Conservation (phyloP, 1,140 invertebrate genomes). For the Heliconius melpomene region DNA sequence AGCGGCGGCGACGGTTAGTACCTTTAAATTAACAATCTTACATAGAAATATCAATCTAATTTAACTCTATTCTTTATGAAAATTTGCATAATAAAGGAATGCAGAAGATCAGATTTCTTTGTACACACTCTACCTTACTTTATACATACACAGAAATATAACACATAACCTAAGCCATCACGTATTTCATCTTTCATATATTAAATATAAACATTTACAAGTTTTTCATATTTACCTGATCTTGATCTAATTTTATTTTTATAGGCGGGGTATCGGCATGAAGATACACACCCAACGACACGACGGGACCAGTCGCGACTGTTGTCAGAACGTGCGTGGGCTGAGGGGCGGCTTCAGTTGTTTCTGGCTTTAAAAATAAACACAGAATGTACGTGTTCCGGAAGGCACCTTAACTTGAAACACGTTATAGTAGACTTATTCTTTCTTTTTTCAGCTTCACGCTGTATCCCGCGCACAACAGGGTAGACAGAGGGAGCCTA, state of each 20-base stretch:
- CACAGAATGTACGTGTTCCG: too few species aligned
- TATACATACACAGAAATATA: too few species aligned
- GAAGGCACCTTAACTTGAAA: too few species aligned
- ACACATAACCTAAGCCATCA: too few species aligned
- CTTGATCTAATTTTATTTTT: slow-evolving; percentile 51
- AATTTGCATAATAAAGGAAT: neutral
- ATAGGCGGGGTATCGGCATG: slow-evolving; percentile 69
- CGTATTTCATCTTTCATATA: too few species aligned
- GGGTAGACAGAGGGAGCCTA: too few species aligned
- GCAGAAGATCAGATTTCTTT: too few species aligned
- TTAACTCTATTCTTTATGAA: neutral
- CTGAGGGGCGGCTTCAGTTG: slow-evolving; percentile 16
- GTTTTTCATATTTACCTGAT: slow-evolving; percentile 52
- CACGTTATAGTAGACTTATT: too few species aligned
- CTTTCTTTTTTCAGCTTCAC: too few species aligned
- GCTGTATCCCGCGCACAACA: too few species aligned
- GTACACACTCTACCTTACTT: too few species aligned
- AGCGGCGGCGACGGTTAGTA: slow-evolving; percentile 49
- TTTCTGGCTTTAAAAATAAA: slow-evolving; percentile 24
- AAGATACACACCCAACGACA: slow-evolving; percentile 62
- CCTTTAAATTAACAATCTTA: slow-evolving; percentile 39
- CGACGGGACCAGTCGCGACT: slow-evolving; percentile 47
- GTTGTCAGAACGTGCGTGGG: slow-evolving; percentile 6
- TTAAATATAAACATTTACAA: neutral
- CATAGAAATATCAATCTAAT: too few species aligned